phyloP scores from a whole-genome alignment of 2,113 vertebrate species.

The Noturus placidus region DNA sequence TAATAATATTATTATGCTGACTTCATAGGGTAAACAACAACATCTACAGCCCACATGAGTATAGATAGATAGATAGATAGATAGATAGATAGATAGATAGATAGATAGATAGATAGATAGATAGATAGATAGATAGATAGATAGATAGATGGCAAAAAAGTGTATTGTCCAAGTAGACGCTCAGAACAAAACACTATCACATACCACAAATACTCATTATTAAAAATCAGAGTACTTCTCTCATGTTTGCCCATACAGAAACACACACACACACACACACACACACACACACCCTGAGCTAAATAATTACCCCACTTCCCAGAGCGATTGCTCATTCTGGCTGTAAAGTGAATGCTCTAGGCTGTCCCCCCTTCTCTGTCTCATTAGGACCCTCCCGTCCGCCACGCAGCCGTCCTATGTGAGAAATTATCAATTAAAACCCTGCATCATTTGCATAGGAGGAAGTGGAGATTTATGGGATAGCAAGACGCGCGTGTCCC shows the following conservation, averaged over 20 bases:
- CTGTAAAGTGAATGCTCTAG: constrained; percentile 59
- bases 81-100: no score
- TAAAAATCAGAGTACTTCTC: constrained; percentile 42
- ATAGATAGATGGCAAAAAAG: not conserved
- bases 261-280: constrained; percentile 33
- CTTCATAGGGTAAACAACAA: not conserved
- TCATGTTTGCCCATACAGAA: constrained; percentile 35
- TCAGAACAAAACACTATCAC: constrained; percentile 12
- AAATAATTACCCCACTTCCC: constrained; percentile 62
- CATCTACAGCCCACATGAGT: no score
- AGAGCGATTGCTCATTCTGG: constrained; percentile 55
- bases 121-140: not conserved
- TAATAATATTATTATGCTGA: not conserved
- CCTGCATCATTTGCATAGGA: constrained; percentile 91
- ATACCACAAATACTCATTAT: constrained; percentile 27
- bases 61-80: no score
- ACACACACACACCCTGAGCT: constrained; percentile 43
- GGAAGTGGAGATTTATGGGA: constrained; percentile 85
- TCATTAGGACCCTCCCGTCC: constrained; percentile 61
- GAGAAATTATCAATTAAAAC: constrained; percentile 92
- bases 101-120: no score
- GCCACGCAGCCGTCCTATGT: constrained; percentile 73
- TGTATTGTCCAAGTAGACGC: not conserved
- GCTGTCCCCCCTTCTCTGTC: constrained; percentile 50
- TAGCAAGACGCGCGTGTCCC: constrained; percentile 73